phyloP scores from a whole-genome alignment of 2,113 vertebrate genomes.

The Chrysochloris asiatica region DNA sequence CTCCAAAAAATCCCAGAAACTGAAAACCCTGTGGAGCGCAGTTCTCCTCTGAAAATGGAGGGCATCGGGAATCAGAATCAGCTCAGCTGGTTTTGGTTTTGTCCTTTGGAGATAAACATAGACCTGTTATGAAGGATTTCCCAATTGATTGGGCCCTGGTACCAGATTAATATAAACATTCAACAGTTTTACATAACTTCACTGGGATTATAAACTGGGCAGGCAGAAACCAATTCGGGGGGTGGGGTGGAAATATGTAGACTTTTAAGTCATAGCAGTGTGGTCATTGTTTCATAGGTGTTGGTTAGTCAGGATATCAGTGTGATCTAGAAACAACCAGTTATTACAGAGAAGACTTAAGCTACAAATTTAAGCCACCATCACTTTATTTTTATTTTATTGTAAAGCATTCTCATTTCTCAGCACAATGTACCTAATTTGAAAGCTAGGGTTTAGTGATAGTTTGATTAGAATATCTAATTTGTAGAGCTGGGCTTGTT shows the following conservation, averaged over 20 bases:
- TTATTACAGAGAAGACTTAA: not conserved
- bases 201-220: not conserved
- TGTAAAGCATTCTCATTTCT: not conserved
- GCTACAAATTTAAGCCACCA: not conserved
- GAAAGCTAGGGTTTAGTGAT: not conserved
- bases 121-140: not conserved
- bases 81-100: not conserved
- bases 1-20: not conserved
- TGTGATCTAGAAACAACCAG: not conserved
- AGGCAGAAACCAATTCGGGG: not conserved
- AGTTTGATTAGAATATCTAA: not conserved
- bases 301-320: not conserved
- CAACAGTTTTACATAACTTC: no score
- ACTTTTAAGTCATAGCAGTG: not conserved
- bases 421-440: not conserved
- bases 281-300: not conserved
- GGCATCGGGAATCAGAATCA: not conserved
- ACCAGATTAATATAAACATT: no score
- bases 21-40: not conserved
- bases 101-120: not conserved
- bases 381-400: constrained; percentile 6
- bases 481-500: not conserved
- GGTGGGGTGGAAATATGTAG: not conserved
- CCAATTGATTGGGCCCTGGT: not conserved
- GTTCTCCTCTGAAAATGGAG: not conserved